phyloP scores from a whole-genome alignment of 1,140 invertebrate genomes.

The Drosophila oshimai region DNA sequence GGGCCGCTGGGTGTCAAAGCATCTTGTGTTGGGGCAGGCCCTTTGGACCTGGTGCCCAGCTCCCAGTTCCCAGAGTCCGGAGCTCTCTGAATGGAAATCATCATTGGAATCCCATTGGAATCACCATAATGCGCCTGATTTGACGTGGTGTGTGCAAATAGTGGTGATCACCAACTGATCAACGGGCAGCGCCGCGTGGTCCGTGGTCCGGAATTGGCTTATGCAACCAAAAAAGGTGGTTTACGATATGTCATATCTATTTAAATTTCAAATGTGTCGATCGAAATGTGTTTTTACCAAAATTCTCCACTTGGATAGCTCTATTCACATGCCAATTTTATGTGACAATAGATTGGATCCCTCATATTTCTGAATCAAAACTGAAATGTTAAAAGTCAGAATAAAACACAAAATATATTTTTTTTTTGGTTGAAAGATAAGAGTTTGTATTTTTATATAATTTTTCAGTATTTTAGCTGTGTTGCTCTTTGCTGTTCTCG shows the following conservation, averaged over 20 bases:
- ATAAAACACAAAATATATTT: background rate
- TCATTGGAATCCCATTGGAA: too few relatives aligned
- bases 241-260: conserved; percentile 25
- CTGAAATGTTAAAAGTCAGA: too few relatives aligned
- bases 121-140: conserved; percentile 23
- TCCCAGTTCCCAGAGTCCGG: background rate
- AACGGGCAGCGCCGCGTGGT: conserved; percentile 8
- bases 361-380: too few relatives aligned
- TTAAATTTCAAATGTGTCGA: conserved; percentile 7
- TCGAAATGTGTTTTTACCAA: background rate
- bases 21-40: conserved; percentile 17
- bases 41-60: too few relatives aligned
- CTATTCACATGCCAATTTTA: background rate
- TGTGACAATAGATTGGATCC: too few relatives aligned
- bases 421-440: conserved; percentile 71
- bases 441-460: conserved; percentile 79
- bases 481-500: conserved; percentile 56
- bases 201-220: conserved; percentile 14
- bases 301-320: background rate
- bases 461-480: conserved; percentile 79
- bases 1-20: conserved; percentile 14
- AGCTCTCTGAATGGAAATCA: background rate
- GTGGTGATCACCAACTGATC: conserved; percentile 18
- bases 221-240: conserved; percentile 19
- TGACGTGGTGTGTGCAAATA: conserved; percentile 44